A percentile compares a stretch with the other conserved stretches of the same genome.
phyloP scores from a whole-genome alignment of 2,888 invertebrate genomes.

The Cataglyphis cursor region DNA sequence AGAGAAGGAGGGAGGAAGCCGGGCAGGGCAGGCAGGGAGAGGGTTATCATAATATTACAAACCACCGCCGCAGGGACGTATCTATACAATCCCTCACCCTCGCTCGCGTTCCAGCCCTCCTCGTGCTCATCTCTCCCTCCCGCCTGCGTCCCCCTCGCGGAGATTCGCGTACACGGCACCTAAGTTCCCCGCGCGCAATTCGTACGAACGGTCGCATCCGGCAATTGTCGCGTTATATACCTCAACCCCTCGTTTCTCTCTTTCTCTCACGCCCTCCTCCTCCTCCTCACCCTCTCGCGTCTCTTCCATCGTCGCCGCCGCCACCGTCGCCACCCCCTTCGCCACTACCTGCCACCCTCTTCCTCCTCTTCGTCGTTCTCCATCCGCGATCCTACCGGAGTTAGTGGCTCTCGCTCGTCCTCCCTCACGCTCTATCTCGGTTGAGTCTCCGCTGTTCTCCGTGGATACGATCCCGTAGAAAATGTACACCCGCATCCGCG shows the following conservation, averaged over 20 bases:
- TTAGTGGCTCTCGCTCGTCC: slow-evolving; percentile 48
- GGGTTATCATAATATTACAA: slow-evolving; percentile 87
- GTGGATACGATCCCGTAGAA: slow-evolving; percentile 75
- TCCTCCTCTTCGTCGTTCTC: slow-evolving; percentile 10
- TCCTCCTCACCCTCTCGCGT: slow-evolving; percentile 48
- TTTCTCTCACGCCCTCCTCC: slow-evolving; percentile 50
- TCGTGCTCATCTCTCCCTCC: slow-evolving; percentile 48
- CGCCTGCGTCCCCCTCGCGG: slow-evolving; percentile 46
- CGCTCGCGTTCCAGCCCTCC: slow-evolving; percentile 48
- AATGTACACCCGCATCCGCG: slow-evolving; percentile 73
- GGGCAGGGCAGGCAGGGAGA: slow-evolving; percentile 77
- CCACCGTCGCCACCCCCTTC: background rate
- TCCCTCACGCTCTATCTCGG: slow-evolving; percentile 53
- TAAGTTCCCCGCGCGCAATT: slow-evolving; percentile 82
- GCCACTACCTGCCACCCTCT: background rate
- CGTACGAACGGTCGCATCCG: slow-evolving; percentile 83
- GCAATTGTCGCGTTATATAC: slow-evolving; percentile 80
- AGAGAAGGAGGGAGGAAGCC: slow-evolving; percentile 67
- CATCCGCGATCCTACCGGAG: slow-evolving; percentile 23
- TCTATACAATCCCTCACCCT: slow-evolving; percentile 80
- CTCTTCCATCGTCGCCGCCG: slow-evolving; percentile 49
- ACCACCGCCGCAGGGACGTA: slow-evolving; percentile 85
- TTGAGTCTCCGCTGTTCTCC: slow-evolving; percentile 58
- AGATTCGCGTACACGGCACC: slow-evolving; percentile 68
- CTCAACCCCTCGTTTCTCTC: slow-evolving; percentile 27